These are phyloP conservation scores for Nomada hirtipes DNA, from an alignment of 2,888 invertebrate species.

Conservation along the genomic window DNA sequence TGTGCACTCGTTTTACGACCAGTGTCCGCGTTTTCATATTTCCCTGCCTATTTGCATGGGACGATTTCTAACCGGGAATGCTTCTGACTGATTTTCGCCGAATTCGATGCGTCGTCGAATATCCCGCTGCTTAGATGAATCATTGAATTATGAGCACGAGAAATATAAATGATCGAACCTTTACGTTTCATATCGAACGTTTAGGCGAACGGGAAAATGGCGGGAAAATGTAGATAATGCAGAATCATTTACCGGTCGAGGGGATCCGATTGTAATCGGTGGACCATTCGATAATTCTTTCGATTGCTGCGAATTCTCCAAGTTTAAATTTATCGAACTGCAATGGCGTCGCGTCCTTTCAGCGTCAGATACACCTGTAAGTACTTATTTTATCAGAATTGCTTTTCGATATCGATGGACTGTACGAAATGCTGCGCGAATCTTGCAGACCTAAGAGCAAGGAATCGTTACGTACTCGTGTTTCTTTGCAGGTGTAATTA, in stretches of 20 bases:
- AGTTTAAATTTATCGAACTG: background rate
- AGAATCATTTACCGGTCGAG: background rate
- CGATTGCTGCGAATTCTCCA: background rate
- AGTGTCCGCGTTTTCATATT: constrained; percentile 24
- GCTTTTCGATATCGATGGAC: background rate
- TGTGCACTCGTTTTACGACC: constrained; percentile 20
- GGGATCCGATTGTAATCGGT: background rate
- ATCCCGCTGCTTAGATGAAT: background rate
- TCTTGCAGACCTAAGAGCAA: background rate
- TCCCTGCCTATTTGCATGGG: background rate
- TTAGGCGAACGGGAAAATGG: background rate
- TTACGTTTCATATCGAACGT: background rate
- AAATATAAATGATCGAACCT: background rate
- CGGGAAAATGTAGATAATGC: constrained; percentile 1
- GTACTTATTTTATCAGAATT: background rate
- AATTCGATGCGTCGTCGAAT: background rate
- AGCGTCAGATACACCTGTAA: background rate
- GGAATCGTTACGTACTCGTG: background rate
- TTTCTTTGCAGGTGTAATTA: background rate
- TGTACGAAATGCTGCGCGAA: background rate
- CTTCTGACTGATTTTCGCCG: background rate
- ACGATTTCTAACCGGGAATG: background rate
- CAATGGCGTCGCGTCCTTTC: background rate
- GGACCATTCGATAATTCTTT: background rate
- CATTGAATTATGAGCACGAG: background rate